These are phyloP conservation scores for Scaptodrosophila latifasciaeformis DNA, from an alignment of 2,888 invertebrate genomes.

Conservation along the genomic window DNA sequence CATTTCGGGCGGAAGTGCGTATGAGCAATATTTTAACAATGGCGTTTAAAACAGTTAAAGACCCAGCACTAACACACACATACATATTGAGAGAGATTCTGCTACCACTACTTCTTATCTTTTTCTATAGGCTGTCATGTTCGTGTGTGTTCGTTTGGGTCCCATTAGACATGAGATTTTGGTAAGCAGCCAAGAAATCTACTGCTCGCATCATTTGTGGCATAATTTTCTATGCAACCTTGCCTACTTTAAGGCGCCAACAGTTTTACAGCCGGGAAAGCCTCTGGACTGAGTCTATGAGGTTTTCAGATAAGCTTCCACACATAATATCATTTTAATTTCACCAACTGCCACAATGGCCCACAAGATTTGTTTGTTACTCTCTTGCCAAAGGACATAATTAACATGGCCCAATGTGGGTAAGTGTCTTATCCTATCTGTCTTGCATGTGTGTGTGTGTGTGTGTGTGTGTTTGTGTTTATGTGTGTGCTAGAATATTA, in stretches of 20 bases:
- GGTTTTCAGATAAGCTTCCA: conserved; percentile 55
- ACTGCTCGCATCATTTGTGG: conserved; percentile 46
- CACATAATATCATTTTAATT: conserved; percentile 57
- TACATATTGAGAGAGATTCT: not conserved
- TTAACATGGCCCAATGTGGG: conserved; percentile 52
- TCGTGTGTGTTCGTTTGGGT: too few relatives aligned
- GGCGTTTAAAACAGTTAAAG: conserved; percentile 72
- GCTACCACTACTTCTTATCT: too few relatives aligned
- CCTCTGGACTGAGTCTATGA: too few relatives aligned
- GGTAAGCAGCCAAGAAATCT: conserved; percentile 45
- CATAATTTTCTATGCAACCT: conserved; percentile 29
- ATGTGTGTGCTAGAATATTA: conserved; percentile 16
- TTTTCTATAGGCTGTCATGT: too few relatives aligned
- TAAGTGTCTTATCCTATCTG: too few relatives aligned
- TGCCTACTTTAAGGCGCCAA: conserved; percentile 44
- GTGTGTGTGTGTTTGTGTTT: too few relatives aligned
- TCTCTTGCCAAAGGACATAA: conserved; percentile 45
- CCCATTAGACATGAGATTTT: conserved; percentile 51
- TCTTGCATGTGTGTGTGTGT: not conserved
- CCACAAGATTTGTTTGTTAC: conserved; percentile 30
- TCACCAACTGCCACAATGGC: conserved; percentile 47
- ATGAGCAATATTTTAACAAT: conserved; percentile 72
- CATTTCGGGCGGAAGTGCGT: conserved; percentile 65
- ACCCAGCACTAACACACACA: conserved; percentile 37
- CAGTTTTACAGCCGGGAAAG: conserved; percentile 6